Evolutionary conservation across 2,797 vertebrate species (phyloP).

Genomic region (Schizopygopsis malacanthus): DNA sequence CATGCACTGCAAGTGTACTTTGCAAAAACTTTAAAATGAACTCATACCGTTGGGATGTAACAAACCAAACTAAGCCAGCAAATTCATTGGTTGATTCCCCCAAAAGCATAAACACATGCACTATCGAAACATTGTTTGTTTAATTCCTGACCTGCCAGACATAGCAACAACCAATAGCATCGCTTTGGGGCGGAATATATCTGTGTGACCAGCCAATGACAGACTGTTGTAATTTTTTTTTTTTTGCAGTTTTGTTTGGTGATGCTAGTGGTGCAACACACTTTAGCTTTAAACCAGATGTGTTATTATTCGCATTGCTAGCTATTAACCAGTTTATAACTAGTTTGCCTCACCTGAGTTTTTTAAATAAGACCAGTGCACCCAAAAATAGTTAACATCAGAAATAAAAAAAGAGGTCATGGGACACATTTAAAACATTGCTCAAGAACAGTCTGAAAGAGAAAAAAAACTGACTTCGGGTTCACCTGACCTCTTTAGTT

Average conservation of each 20-base stretch:
- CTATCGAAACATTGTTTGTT: background rate
- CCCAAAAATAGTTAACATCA: too few species aligned
- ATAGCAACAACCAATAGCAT: slow-evolving; percentile 3
- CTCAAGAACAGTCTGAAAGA: too few species aligned
- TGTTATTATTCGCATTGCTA: background rate
- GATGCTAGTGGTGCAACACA: background rate
- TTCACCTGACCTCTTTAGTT: background rate
- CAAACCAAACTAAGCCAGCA: background rate
- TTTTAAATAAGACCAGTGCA: too few species aligned
- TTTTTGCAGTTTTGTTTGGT: background rate
- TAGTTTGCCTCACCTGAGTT: too few species aligned
- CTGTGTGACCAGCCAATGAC: background rate
- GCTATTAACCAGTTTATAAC: background rate
- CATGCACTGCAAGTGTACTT: background rate
- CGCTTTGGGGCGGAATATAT: background rate
- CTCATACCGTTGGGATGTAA: background rate
- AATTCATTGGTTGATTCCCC: background rate
- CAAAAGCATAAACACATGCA: background rate
- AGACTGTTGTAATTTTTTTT: background rate
- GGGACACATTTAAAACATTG: too few species aligned
- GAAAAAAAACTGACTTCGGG: background rate
- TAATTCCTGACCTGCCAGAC: background rate
- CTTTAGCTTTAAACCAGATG: background rate
- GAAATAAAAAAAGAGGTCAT: too few species aligned
- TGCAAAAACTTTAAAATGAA: background rate